Percentiles rank a stretch among this genome's conserved stretches.
These are phyloP conservation scores for Pluvialis apricaria DNA, from an alignment of 2,113 vertebrate genomes.

Conservation along the genomic window DNA sequence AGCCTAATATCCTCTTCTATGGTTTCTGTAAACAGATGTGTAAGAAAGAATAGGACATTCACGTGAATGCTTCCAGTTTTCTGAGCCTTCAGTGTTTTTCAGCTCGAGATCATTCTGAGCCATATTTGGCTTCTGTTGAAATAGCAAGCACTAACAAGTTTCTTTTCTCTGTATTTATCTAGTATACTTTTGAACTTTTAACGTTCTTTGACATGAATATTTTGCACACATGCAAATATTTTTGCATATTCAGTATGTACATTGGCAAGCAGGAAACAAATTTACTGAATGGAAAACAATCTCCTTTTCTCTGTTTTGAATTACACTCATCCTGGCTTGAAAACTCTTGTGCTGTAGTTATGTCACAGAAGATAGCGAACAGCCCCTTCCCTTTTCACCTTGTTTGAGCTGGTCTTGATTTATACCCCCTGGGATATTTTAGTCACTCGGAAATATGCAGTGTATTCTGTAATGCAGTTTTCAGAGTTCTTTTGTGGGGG, in stretches of 20 bases:
- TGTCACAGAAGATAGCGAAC: fast-evolving
- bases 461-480: not conserved
- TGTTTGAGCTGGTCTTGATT: not conserved
- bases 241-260: not conserved
- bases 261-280: not conserved
- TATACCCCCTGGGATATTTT: not conserved
- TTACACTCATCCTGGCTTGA: not conserved
- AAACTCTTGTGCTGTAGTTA: not conserved
- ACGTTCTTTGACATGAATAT: not conserved
- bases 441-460: not conserved
- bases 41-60: not conserved
- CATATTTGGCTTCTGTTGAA: not conserved
- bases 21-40: not conserved
- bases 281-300: not conserved
- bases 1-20: not conserved
- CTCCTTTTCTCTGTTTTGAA: not conserved
- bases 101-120: not conserved
- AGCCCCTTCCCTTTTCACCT: not conserved
- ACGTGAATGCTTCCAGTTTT: not conserved
- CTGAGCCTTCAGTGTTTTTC: not conserved
- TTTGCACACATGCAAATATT: not conserved
- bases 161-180: not conserved
- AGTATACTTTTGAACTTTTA: not conserved
- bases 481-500: not conserved
- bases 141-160: not conserved